Base-by-base conservation (phyloP, 2,888 invertebrate species). In the Schizaphis graminum region DNA sequence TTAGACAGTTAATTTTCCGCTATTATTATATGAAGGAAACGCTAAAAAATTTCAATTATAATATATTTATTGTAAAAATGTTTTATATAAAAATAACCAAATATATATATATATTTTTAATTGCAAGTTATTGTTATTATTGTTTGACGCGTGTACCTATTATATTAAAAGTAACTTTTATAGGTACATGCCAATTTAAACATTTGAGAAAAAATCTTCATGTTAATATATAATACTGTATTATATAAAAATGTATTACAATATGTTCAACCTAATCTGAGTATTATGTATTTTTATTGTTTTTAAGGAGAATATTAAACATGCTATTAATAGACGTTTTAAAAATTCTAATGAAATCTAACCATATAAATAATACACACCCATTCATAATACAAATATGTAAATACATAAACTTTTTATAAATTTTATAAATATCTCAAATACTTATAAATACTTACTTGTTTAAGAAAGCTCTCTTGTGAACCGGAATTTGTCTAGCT, bases 51-150 rank as follows among this genome's bases (percentile, higher is more conserved):
- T 35, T 77, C 77, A 35, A 77, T 3, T 77, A 77, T 35, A 77
- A 77, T 77, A 10, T 77, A 67, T 47, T 28, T 13, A 47, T 86
- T 86, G 47, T 86, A 28, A 47, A 47, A 4, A 86, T 86, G 28
- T 86, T 86, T n/a, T 47, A 86, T 44, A 16, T 86, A 47, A 77
- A 85, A 86, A 47, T 41, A 86, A 86, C 85, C 11, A 86, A 44
- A 86, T 16, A 57, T 28, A 47, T 28, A 47, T 26, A 44, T 85
- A 44, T 85, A 10, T 49, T n/a, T 86, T 47, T 28, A 47, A 77
- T 77, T 35, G 8, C 21, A 77, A 77, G 8, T n/a, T 47, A 86
- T 86, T 86, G n/a, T 49, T n/a, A 28, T 47, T 28, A 47, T n/a
- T 86, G 85, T 77, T 77, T 21, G 21, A 77, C 35, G 77, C 8